Conservation (phyloP, 2,888 invertebrate species). For the Tipula unca region DNA sequence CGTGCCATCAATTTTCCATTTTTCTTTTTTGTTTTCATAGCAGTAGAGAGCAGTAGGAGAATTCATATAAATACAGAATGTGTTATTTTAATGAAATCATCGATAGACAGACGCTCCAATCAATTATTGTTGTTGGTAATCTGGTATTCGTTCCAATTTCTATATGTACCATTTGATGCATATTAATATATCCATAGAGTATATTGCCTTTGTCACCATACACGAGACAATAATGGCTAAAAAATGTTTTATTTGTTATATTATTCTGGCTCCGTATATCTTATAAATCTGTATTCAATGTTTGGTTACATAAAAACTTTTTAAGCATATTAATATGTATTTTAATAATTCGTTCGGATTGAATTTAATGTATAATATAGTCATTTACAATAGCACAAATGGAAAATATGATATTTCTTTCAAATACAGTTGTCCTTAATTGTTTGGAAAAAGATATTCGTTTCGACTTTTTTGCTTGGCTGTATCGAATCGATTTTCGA, state of each 20-base stretch:
- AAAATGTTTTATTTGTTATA: neutral
- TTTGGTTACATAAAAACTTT: neutral
- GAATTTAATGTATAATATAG: neutral
- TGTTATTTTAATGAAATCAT: neutral
- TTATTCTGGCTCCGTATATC: neutral
- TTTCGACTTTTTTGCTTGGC: neutral
- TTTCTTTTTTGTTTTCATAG: neutral
- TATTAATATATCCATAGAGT: neutral
- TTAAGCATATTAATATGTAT: neutral
- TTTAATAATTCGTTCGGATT: neutral
- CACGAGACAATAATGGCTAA: neutral
- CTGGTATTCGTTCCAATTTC: neutral
- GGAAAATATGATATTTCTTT: neutral
- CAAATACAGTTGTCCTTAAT: neutral
- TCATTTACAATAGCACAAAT: neutral
- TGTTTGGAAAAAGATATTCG: neutral
- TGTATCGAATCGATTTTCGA: neutral
- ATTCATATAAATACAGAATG: neutral
- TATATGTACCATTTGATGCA: neutral
- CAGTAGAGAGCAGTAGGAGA: neutral
- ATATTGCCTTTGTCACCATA: neutral
- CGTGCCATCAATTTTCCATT: neutral
- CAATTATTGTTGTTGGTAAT: neutral
- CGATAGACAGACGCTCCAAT: neutral
- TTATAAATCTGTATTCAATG: neutral